Base-by-base conservation (phyloP, 2,797 vertebrate species). In the Microchirus variegatus region DNA sequence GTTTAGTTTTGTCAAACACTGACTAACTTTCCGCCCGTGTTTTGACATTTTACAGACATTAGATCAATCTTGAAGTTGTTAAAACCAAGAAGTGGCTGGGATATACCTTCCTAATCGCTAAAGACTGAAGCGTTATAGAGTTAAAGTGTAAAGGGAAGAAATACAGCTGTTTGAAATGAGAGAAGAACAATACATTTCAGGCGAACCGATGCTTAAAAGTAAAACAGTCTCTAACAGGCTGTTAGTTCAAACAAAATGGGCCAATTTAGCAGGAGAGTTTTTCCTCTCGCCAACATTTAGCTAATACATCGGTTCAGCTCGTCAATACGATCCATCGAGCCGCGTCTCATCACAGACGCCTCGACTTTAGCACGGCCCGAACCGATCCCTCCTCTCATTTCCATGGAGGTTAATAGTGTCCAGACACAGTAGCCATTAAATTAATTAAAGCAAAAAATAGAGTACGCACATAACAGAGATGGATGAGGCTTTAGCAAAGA, bases 371-470 rank as follows among this genome's bases (percentile, higher is more conserved):
- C 62, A 41, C 54, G 41, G 59, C 49, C 14, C 35, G 75, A 78
- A 67, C 73, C 50, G 38, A 63, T 78, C 63, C 61, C 65, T 84
- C 47, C 72, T 62, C 68, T 26, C 43, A 51, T 57, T 77, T 88
- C 64, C 75, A 66, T 61, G 55, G 82, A 82, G 89, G 85, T 90
- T 88, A 90, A 91, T 80, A 50, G 80, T 78, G 79, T 83, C 77
- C 88, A 81, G 83, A 85, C 84, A 81, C 76, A 65, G 82, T 65
- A 56, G 68, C 78, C 86, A 86, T 92, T 88, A 84, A 87, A 91
- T 88, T 89, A 93, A 93, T 93, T 89, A 90, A 90, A 88, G 79
- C 73, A 84, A 86, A 90, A 90, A 59, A 90, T 75, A 78, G 78
- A 86, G 71, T 79, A 63, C 56, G 66, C 67, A 56, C 82, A 66